These are phyloP conservation scores for Myotis daubentonii DNA, from an alignment of 2,797 vertebrate genomes.

Conservation along the genomic window DNA sequence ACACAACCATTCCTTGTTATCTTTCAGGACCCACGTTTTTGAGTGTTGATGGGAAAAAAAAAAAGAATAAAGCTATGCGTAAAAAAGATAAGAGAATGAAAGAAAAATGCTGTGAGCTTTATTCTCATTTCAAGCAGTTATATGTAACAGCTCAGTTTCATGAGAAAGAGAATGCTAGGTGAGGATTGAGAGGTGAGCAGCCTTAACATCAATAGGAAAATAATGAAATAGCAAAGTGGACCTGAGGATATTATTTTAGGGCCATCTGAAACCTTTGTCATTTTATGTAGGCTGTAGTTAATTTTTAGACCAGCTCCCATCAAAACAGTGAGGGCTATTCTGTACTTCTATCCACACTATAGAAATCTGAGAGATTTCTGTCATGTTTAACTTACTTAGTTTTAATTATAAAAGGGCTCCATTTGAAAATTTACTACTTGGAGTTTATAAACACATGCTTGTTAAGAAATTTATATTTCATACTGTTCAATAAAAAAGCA, in stretches of 20 bases:
- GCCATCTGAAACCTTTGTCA: constrained; percentile 73
- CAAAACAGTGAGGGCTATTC: constrained; percentile 69
- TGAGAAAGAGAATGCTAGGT: background rate
- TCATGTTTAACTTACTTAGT: constrained; percentile 10
- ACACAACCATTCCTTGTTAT: constrained; percentile 56
- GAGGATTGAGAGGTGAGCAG: constrained; percentile 38
- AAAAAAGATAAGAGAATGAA: background rate
- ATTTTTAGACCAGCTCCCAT: constrained; percentile 66
- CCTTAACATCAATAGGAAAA: constrained; percentile 70
- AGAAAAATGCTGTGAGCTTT: background rate
- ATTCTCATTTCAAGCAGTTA: constrained; percentile 65
- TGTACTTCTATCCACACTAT: constrained; percentile 10
- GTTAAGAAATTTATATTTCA: constrained; percentile 50
- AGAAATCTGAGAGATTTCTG: constrained; percentile 42
- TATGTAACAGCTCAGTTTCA: background rate
- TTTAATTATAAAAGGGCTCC: background rate
- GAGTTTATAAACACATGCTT: constrained; percentile 43
- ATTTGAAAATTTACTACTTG: background rate
- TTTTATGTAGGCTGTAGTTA: constrained; percentile 75
- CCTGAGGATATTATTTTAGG: constrained; percentile 74
- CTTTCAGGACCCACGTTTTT: constrained; percentile 65
- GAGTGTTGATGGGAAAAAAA: constrained; percentile 57
- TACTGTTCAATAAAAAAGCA: background rate
- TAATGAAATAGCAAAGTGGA: constrained; percentile 60
- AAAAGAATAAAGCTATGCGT: background rate